Evolutionary conservation across 2,113 vertebrate genomes (phyloP), one percentile per base, ranked within the genome.

Genomic region (Xiphophorus hellerii): DNA sequence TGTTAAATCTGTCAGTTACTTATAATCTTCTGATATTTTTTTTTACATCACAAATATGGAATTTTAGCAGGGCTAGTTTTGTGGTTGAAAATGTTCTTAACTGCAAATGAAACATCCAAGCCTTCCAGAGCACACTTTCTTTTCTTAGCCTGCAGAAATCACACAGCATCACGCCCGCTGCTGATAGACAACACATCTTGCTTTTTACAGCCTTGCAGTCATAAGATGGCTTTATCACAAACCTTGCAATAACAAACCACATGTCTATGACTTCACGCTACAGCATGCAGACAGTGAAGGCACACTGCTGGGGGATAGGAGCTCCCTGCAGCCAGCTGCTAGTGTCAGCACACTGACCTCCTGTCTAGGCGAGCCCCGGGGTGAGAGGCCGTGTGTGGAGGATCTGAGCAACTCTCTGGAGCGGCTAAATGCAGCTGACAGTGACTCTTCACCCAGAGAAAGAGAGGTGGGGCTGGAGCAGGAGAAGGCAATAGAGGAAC

Each of bases 251-350:
- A 89, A 93, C 90, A 81, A 85, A 75, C 66, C 82, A 87, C 87
- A 74, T 92, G 67, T 93, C 70, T 93, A 61, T 93, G 88, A 89
- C 90, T 92, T 93, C 90, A 92, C 58, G 85, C 94, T 78, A 84
- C 95, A 99, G 98, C 97, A 97, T n/a, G 91, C 95, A 3, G 94
- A 94, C 88, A 97, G 96, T 2, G 93, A 96, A 0, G 96, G 95
- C 33, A 81, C 89, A 3, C 95, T 98, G 64, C 91, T 96, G 93
- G 95, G 95, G 76, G 90, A 84, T 60, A 92, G 83, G 72, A 86
- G 87, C 66, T 85, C 92, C 66, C 83, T 92, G 42, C 95, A 92
- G 90, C 87, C 79, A 8, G 73, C 87, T 58, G 69, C 90, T 80
- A 85, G 89, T 88, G 83, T 93, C 90, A 76, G 70, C 74, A 82